A percentile compares a stretch with the other conserved stretches of the same genome.
These are phyloP conservation scores for Characodon lateralis DNA, from an alignment of 2,797 vertebrate genomes.

Conservation along the genomic window DNA sequence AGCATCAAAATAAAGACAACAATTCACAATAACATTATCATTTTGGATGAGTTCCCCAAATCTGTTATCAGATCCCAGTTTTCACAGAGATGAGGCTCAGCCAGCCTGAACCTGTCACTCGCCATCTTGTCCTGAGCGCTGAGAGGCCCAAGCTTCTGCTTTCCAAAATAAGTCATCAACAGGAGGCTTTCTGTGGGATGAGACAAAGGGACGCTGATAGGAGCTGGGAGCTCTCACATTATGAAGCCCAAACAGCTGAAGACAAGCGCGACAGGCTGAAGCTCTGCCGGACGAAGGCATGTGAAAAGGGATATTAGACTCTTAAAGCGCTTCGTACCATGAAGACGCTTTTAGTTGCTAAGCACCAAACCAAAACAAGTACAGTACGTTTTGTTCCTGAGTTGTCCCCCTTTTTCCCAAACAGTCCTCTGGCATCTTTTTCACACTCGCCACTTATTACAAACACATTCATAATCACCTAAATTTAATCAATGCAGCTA, in stretches of 20 bases:
- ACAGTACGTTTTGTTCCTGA: slow-evolving; percentile 73
- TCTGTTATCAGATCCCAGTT: slow-evolving; percentile 85
- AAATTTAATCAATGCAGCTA: not conserved
- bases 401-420: slow-evolving; percentile 4
- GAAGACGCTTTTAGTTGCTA: slow-evolving; percentile 66
- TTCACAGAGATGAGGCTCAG: slow-evolving; percentile 84
- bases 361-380: slow-evolving; percentile 66
- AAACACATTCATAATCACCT: not conserved
- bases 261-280: slow-evolving; percentile 77
- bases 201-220: slow-evolving; percentile 71
- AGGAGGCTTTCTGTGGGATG: slow-evolving; percentile 72
- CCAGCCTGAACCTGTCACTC: slow-evolving; percentile 84
- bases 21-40: slow-evolving; percentile 15
- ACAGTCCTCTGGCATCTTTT: not conserved
- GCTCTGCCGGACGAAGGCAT: slow-evolving; percentile 61
- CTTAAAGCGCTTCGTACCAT: slow-evolving; percentile 70
- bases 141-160: slow-evolving; percentile 81
- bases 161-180: slow-evolving; percentile 88
- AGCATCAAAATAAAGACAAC: not conserved
- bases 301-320: slow-evolving; percentile 66
- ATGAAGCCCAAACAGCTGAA: slow-evolving; percentile 76
- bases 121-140: slow-evolving; percentile 83
- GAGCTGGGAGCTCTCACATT: slow-evolving; percentile 74
- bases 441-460: not conserved
- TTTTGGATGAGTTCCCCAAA: slow-evolving; percentile 84